Percentiles rank a stretch among this genome's conserved stretches.
phyloP scores from a whole-genome alignment of 2,113 vertebrate species.

The Syrrhaptes paradoxus region DNA sequence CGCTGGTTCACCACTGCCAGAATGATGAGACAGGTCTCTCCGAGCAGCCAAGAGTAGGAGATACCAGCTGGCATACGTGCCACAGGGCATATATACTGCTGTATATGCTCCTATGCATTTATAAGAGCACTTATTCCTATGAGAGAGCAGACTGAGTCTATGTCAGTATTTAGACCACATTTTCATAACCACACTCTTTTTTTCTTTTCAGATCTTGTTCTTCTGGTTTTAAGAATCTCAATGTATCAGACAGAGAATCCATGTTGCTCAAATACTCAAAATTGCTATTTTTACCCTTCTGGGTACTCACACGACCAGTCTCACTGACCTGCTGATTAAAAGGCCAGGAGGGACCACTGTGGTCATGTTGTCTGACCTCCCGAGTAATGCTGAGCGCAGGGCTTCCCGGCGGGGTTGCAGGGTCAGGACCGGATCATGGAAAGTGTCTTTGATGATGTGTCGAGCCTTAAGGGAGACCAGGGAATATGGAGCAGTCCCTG shows the following conservation, averaged over 20 bases:
- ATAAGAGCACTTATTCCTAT: rapidly evolving
- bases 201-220: background rate
- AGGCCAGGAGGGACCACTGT: background rate
- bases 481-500: background rate
- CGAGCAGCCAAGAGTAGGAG: background rate
- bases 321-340: background rate
- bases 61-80: background rate
- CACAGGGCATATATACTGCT: background rate
- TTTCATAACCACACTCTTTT: background rate
- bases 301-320: background rate
- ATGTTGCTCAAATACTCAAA: background rate
- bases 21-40: background rate
- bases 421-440: background rate
- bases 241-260: background rate
- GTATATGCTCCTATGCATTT: background rate
- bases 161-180: background rate
- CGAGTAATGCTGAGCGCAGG: background rate
- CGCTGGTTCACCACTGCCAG: background rate
- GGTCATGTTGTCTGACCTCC: background rate
- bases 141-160: background rate
- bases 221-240: background rate
- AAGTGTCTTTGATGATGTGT: background rate
- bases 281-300: background rate
- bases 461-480: background rate
- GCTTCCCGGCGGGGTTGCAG: background rate